Conservation (phyloP, 2,113 vertebrate species). For the Oxyruncus cristatus region DNA sequence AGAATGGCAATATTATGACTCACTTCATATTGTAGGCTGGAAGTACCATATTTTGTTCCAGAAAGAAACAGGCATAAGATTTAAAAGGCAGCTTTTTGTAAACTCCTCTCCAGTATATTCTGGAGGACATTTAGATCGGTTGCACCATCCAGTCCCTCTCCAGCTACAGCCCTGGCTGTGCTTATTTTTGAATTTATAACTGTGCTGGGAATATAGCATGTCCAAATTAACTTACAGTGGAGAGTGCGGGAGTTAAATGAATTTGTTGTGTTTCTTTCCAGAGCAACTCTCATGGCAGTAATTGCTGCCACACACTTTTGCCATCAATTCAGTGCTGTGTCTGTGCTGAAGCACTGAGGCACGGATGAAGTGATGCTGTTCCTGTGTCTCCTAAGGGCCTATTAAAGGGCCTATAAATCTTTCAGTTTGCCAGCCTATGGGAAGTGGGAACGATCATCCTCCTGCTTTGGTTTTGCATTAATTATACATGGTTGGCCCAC, state of each 20-base stretch:
- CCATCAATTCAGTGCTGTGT: not conserved
- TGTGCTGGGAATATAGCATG: not conserved
- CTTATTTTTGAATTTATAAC: conserved; percentile 20
- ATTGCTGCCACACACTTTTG: conserved; percentile 12
- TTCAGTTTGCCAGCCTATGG: not conserved
- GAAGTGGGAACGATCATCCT: not conserved
- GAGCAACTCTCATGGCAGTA: not conserved
- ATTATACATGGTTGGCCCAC: not conserved
- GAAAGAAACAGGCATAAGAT: conserved; percentile 13
- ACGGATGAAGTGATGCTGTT: not conserved
- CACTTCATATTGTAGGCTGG: conserved; percentile 10
- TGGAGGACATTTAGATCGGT: not conserved
- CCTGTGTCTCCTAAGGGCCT: not conserved
- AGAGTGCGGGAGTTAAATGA: not conserved
- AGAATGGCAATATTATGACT: conserved; percentile 38
- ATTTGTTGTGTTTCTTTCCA: conserved; percentile 6
- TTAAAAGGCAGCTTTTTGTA: conserved; percentile 28
- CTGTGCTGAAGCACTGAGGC: not conserved
- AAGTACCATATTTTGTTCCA: conserved; percentile 16
- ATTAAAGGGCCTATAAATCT: not conserved
- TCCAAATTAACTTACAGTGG: conserved; percentile 29
- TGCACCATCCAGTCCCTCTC: not conserved
- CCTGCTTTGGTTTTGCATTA: not conserved
- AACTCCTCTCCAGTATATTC: not conserved
- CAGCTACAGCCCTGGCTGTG: not conserved